Conservation (phyloP, 2,113 vertebrate genomes). For the Proteles cristata region DNA sequence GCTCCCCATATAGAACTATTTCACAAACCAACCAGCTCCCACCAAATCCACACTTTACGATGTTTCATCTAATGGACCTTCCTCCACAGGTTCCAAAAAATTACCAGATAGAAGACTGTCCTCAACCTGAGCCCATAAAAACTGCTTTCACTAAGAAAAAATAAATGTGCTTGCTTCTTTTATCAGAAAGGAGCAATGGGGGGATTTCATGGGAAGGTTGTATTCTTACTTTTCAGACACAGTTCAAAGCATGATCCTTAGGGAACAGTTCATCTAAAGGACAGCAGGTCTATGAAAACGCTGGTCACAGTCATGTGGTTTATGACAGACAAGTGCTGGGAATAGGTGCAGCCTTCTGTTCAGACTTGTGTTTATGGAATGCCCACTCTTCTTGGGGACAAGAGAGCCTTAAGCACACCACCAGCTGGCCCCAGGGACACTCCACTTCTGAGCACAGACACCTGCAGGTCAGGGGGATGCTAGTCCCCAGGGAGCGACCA, state of each 20-base stretch:
- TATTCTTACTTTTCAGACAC: not conserved
- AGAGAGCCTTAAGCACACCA: not conserved
- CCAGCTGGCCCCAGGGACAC: not conserved
- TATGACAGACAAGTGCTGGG: not conserved
- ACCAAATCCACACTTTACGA: not conserved
- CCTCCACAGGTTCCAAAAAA: not conserved
- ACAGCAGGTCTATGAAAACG: not conserved
- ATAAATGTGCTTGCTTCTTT: not conserved
- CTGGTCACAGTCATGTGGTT: not conserved
- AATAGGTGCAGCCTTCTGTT: not conserved
- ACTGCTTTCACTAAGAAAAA: not conserved
- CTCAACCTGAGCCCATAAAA: not conserved
- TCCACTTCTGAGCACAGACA: too few species aligned
- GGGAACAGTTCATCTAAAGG: not conserved
- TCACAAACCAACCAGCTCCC: not conserved
- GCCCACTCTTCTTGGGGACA: not conserved
- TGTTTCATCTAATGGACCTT: not conserved
- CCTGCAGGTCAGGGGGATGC: rapidly evolving
- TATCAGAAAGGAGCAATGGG: not conserved
- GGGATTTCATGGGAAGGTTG: not conserved
- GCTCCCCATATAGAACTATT: not conserved
- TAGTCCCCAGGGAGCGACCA: rapidly evolving
- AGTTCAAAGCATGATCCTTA: not conserved
- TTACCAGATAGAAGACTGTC: not conserved
- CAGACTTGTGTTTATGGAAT: not conserved